Evolutionary conservation across 2,797 vertebrate genomes (phyloP).

Genomic region (Nyctalus aviator): DNA sequence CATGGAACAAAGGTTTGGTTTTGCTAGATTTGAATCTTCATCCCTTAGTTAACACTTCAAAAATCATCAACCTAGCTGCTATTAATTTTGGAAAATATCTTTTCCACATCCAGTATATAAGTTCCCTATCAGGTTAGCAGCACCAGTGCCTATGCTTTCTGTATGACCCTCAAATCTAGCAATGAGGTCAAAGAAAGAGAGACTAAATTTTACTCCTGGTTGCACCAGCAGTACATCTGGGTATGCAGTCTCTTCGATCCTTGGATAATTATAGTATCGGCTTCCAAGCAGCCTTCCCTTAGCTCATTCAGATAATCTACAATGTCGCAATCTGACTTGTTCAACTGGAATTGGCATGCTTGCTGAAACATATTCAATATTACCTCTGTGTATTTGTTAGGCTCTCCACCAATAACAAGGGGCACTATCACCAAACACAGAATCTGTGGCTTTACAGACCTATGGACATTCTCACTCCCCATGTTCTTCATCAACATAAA

Average conservation of each 20-base stretch:
- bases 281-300: conserved; percentile 93
- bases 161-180: conserved; percentile 93
- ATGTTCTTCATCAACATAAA: conserved; percentile 90
- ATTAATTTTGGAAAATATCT: conserved; percentile 93
- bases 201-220: conserved; percentile 93
- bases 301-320: conserved; percentile 94
- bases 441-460: conserved; percentile 99
- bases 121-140: conserved; percentile 92
- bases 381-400: conserved; percentile 97
- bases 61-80: conserved; percentile 92
- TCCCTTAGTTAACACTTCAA: conserved; percentile 92
- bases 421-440: conserved; percentile 97
- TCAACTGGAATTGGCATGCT: conserved; percentile 93
- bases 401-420: conserved; percentile 98
- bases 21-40: conserved; percentile 93
- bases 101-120: conserved; percentile 93
- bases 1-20: conserved; percentile 93
- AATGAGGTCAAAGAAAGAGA: conserved; percentile 94
- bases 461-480: conserved; percentile 96
- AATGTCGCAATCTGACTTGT: conserved; percentile 96
- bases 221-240: conserved; percentile 94
- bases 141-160: conserved; percentile 91
- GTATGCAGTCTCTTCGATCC: conserved; percentile 90
- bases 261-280: conserved; percentile 94
- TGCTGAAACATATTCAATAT: conserved; percentile 93